Base-by-base conservation (phyloP, 2,113 vertebrate genomes). In the Noturus placidus region DNA sequence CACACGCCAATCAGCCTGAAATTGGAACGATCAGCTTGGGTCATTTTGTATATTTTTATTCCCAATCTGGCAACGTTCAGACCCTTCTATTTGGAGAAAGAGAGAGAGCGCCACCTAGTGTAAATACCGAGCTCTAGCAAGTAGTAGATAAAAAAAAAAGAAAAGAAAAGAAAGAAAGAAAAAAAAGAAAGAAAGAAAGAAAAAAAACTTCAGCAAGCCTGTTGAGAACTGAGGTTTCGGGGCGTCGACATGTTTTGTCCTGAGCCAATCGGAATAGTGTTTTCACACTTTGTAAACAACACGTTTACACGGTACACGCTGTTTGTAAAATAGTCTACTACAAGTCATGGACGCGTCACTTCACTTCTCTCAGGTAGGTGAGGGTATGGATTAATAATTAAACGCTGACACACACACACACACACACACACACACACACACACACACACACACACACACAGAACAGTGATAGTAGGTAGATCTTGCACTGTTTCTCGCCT, bases 231-330 rank as follows among this genome's bases (percentile, higher is more conserved):
- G 67, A 52, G 74, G 33, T 85, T 38, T 67, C 79, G 82, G 92
- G 91, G 92, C 92, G 92, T 91, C 85, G 91, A 33, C 91, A 81
- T 85, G 74, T n/a, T n/a, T 19, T 69, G n/a, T 42, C 30, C 27
- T 46, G 63, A 87, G 72, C 92, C 92, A 92, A 92, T 92, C 82
- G 85, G 89, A 90, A 20, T 65, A 56, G 35, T 63, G 82, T 81
- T 50, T 87, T 79, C 65, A 59, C 56, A 91, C 92, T 91, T 91
- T 91, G 91, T 92, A 91, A 92, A 92, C 92, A 92, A 91, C 78
- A 89, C 77, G 78, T 72, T 61, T 80, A 42, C 56, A 82, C 79
- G 15, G 61, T 38, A 74, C 91, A 90, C 86, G 91, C 13, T 90
- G 91, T 80, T 56, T 83, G 61, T 63, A 91, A 89, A 86, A 84